Base-by-base conservation (phyloP, 1,140 invertebrate species). In the Tenebrio molitor region DNA sequence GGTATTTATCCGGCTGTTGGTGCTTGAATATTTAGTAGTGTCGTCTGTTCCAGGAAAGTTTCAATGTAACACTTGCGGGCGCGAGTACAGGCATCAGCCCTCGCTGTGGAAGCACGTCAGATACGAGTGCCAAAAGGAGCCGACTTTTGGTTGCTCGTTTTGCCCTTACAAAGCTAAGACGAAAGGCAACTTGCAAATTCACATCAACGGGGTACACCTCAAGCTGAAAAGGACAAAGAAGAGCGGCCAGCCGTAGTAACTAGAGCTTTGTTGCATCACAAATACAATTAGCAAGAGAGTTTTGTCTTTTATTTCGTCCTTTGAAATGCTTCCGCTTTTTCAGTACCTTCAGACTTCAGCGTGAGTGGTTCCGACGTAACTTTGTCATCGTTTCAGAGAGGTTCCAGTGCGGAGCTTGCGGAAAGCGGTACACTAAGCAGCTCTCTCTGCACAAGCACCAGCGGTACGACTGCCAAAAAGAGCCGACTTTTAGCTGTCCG, bases 61-160 rank as follows among this genome's bases (percentile, higher is more conserved):
- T 12, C 17, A 58, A 14, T 70, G 68, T 29, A 15, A 62, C n/a
- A 42, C 12, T 4, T 78, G 77, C 33, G 67, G 65, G 4, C 73
- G 64, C 39, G 42, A 14, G 2, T 74, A 74, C 34, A 65, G 50
- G 50, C 19, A 64, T 15, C 36, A 65, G 7, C 34, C 41, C 10
- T 62, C 65, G 0, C 36, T 74, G 7, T 69, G 53, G 67, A 65
- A 63, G 53, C 72, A 91, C 74, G 86, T 86, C 69, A 89, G 87
- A 72, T 90, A 88, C 78, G 90, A 91, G 78, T 92, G 90, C 79
- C 87, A 88, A 14, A 87, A 89, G 72, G 83, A 65, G 86, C 66
- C 89, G 89, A 7, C 85, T 86, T 75, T 91, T 90, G 17, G 4
- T 19, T 70, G 72, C 34, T n/a, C 25, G 10, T 33, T 21, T 19